phyloP scores from a whole-genome alignment of 1,140 invertebrate species.

The Lucilia sericata region DNA sequence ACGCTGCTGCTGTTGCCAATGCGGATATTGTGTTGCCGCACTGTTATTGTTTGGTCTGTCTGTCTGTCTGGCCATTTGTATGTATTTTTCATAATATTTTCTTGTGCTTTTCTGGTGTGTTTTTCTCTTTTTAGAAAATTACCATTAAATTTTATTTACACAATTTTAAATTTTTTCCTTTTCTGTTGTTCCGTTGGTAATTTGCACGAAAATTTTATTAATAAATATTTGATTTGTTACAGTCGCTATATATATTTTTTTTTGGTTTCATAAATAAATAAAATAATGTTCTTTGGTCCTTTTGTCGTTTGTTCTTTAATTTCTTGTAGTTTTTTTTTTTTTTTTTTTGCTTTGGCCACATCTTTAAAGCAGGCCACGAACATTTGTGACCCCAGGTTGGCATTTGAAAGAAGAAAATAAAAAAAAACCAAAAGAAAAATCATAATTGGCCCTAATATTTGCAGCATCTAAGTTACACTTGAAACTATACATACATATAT shows the following conservation, averaged over 20 bases:
- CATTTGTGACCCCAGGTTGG: background rate
- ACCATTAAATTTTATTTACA: constrained; percentile 23
- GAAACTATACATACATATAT: too few relatives aligned
- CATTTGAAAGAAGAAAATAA: background rate
- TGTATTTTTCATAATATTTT: background rate
- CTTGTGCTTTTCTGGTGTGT: background rate
- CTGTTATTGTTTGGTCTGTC: background rate
- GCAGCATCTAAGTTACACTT: background rate
- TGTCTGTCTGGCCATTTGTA: background rate
- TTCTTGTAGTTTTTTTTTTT: too few relatives aligned
- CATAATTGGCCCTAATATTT: constrained; percentile 12
- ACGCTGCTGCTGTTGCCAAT: background rate
- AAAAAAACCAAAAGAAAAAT: background rate
- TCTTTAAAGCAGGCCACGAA: background rate
- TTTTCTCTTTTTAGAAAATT: background rate
- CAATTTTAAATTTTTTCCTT: background rate
- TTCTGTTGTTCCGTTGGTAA: background rate
- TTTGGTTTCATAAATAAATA: constrained; percentile 10
- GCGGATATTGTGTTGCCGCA: background rate
- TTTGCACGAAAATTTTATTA: constrained; percentile 35
- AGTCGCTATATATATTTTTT: background rate
- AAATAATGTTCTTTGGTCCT: background rate
- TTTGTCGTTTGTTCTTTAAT: background rate
- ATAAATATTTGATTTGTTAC: constrained; percentile 40
- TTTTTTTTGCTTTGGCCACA: background rate